Conservation (phyloP, 2,888 invertebrate species). For the Siphonodentalium dalli region DNA sequence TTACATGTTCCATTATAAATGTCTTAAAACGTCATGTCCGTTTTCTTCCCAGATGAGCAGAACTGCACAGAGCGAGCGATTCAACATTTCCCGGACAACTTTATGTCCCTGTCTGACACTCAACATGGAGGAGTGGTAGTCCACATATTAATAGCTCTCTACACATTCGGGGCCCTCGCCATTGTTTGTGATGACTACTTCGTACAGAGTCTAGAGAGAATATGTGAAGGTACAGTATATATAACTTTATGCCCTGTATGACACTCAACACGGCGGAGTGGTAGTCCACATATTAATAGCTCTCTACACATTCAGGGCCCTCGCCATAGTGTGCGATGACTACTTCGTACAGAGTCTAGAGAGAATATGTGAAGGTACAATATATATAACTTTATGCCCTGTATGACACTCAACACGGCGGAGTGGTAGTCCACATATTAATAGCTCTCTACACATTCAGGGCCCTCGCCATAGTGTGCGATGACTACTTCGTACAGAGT, state of each 20-base stretch:
- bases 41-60: too few relatives aligned
- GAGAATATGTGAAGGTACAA: slow-evolving; percentile 86
- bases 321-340: slow-evolving; percentile 90
- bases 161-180: slow-evolving; percentile 81
- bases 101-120: slow-evolving; percentile 79
- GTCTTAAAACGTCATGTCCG: too few relatives aligned
- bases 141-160: slow-evolving; percentile 81
- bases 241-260: too few relatives aligned
- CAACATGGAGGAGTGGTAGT: slow-evolving; percentile 80
- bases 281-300: slow-evolving; percentile 81
- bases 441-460: slow-evolving; percentile 83
- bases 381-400: too few relatives aligned
- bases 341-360: slow-evolving; percentile 93
- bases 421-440: slow-evolving; percentile 79
- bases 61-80: slow-evolving; percentile 79
- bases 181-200: slow-evolving; percentile 94
- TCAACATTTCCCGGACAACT: slow-evolving; percentile 84
- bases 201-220: slow-evolving; percentile 87
- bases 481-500: slow-evolving; percentile 92
- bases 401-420: slow-evolving; percentile 80
- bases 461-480: slow-evolving; percentile 85
- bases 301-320: slow-evolving; percentile 80
- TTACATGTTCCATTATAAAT: too few relatives aligned
- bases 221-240: slow-evolving; percentile 91
- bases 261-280: slow-evolving; percentile 81